Evolutionary conservation across 2,113 vertebrate genomes (phyloP).

Genomic region (Alexandromys fortis): DNA sequence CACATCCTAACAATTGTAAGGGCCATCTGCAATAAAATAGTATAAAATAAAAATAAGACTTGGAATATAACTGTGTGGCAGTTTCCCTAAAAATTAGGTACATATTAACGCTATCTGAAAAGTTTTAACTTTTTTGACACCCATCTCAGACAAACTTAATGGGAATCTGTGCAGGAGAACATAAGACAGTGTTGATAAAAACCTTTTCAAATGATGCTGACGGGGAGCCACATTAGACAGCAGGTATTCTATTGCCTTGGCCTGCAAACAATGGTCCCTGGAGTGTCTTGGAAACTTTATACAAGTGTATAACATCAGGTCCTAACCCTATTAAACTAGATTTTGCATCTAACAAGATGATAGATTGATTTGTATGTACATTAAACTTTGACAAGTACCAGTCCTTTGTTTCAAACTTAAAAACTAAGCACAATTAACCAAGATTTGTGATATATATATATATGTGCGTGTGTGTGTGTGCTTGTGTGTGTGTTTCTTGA

Average conservation of each 20-base stretch:
- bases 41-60: neutral
- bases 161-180: neutral
- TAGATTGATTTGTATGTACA: neutral
- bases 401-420: neutral
- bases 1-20: neutral
- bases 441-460: neutral
- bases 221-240: neutral
- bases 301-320: neutral
- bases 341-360: conserved; percentile 35
- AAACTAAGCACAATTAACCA: neutral
- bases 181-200: neutral
- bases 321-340: neutral
- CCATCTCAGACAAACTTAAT: neutral
- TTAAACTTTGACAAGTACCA: neutral
- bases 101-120: neutral
- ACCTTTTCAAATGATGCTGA: neutral
- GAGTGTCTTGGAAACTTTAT: neutral
- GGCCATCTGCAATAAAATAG: neutral
- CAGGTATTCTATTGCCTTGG: neutral
- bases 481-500: no score
- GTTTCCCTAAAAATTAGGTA: neutral
- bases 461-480: no score
- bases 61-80: neutral
- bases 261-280: neutral
- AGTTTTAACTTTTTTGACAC: neutral